Percentiles rank a stretch among this genome's conserved stretches.
phyloP scores from a whole-genome alignment of 2,888 invertebrate genomes.

The Phalera bucephala region DNA sequence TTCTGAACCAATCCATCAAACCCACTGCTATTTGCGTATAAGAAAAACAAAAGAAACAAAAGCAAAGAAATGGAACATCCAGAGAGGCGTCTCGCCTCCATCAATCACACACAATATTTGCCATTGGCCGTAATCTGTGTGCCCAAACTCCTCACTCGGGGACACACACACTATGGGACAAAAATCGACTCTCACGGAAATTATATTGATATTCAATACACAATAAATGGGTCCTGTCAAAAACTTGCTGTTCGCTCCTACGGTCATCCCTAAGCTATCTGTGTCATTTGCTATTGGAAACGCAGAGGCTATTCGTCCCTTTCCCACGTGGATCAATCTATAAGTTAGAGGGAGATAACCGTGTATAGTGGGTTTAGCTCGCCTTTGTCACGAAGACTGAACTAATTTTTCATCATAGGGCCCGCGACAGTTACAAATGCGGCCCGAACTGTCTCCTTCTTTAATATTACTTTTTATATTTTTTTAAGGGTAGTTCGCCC shows the following conservation, averaged over 20 bases:
- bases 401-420: constrained; percentile 84
- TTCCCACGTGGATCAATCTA: constrained; percentile 38
- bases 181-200: constrained; percentile 82
- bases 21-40: constrained; percentile 25
- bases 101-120: constrained; percentile 78
- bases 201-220: constrained; percentile 84
- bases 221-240: constrained; percentile 82
- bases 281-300: constrained; percentile 81
- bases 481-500: constrained; percentile 80
- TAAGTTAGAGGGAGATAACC: constrained; percentile 62
- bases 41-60: constrained; percentile 53
- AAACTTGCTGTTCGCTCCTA: constrained; percentile 83
- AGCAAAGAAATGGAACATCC: constrained; percentile 51
- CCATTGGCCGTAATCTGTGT: constrained; percentile 77
- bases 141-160: constrained; percentile 72
- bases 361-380: constrained; percentile 74
- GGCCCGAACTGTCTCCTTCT: constrained; percentile 82
- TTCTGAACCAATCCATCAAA: constrained; percentile 24
- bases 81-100: constrained; percentile 54
- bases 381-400: constrained; percentile 81
- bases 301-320: constrained; percentile 58
- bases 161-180: constrained; percentile 71
- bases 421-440: constrained; percentile 83
- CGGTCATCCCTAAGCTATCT: constrained; percentile 84
- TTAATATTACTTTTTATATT: constrained; percentile 83